Conservation (phyloP, 2,113 vertebrate species). For the Macrotis lagotis region DNA sequence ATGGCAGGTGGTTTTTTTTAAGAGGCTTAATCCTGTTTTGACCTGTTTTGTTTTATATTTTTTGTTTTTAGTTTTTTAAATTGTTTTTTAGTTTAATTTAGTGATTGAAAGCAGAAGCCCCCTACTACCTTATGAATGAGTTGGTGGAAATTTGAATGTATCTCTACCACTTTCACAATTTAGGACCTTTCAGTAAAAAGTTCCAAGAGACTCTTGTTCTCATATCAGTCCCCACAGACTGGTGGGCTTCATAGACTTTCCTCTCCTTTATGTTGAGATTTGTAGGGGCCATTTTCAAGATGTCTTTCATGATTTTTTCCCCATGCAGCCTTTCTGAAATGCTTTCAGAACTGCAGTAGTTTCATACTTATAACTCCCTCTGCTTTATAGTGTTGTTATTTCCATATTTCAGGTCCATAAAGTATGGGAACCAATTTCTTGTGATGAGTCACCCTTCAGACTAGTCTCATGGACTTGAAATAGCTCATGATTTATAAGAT, state of each 20-base stretch:
- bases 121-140: background rate
- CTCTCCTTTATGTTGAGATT: background rate
- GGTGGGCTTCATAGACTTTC: background rate
- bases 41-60: background rate
- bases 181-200: background rate
- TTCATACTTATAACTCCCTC: background rate
- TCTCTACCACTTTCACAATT: background rate
- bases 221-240: background rate
- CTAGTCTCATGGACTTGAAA: background rate
- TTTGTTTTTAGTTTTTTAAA: constrained; percentile 30
- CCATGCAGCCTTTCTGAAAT: background rate
- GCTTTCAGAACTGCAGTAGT: background rate
- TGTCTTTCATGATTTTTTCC: background rate
- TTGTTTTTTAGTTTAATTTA: constrained; percentile 3
- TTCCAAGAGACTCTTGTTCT: background rate
- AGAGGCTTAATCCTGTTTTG: constrained; percentile 27
- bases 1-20: background rate
- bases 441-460: background rate
- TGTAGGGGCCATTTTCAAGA: background rate
- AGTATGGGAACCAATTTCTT: background rate
- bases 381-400: background rate
- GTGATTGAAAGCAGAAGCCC: background rate
- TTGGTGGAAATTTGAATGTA: background rate
- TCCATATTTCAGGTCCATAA: background rate
- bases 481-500: background rate